Percentiles rank a stretch among this genome's conserved stretches.
Evolutionary conservation across 1,140 invertebrate species (phyloP).

Genomic region (Sitophilus oryzae): DNA sequence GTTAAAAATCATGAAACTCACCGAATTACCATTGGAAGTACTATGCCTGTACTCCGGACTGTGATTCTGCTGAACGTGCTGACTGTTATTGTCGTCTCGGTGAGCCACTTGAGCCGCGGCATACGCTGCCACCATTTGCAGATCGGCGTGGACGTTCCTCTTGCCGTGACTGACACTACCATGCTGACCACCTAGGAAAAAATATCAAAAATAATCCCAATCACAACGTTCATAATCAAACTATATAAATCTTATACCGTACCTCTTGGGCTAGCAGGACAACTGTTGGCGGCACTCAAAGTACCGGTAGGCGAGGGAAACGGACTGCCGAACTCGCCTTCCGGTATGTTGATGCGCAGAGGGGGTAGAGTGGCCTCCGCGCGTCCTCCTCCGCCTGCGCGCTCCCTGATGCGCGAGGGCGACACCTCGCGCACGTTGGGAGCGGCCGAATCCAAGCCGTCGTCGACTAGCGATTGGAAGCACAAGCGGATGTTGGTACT

Average conservation of each 20-base stretch:
- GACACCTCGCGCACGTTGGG: slow-evolving; percentile 38
- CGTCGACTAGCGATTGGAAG: slow-evolving; percentile 88
- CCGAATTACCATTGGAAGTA: slow-evolving; percentile 51
- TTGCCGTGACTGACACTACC: slow-evolving; percentile 49
- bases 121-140: slow-evolving; percentile 66
- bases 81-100: slow-evolving; percentile 47
- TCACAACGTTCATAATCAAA: no score
- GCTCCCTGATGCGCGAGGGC: slow-evolving; percentile 42
- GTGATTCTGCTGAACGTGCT: slow-evolving; percentile 37
- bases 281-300: slow-evolving; percentile 89
- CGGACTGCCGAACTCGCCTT: slow-evolving; percentile 68
- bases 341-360: slow-evolving; percentile 86
- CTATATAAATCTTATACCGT: no score
- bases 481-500: slow-evolving; percentile 93
- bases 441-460: slow-evolving; percentile 43
- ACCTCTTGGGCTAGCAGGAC: slow-evolving; percentile 89
- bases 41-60: slow-evolving; percentile 44
- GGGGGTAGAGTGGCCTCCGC: slow-evolving; percentile 54
- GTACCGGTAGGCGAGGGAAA: slow-evolving; percentile 90
- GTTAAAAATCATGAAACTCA: slow-evolving; percentile 29
- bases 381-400: slow-evolving; percentile 39
- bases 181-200: slow-evolving; percentile 26
- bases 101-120: slow-evolving; percentile 54
- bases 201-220: slow-evolving; percentile 2
- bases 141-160: slow-evolving; percentile 61